These are phyloP conservation scores for Protophormia terraenovae DNA, from an alignment of 2,888 invertebrate species.

Conservation along the genomic window DNA sequence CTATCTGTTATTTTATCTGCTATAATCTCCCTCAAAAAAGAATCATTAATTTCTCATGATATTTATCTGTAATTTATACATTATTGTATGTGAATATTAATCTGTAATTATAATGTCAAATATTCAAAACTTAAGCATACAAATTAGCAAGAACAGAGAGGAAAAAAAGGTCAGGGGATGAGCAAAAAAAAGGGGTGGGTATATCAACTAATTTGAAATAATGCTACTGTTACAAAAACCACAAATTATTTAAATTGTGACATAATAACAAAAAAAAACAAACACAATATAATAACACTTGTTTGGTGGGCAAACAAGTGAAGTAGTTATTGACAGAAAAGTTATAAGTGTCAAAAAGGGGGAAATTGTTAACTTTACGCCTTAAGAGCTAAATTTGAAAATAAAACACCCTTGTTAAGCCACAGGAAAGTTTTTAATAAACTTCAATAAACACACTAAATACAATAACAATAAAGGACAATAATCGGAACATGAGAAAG, in stretches of 20 bases:
- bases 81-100: slow-evolving; percentile 42
- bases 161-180: background rate
- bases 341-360: slow-evolving; percentile 60
- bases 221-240: slow-evolving; percentile 42
- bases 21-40: background rate
- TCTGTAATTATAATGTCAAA: slow-evolving; percentile 55
- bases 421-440: slow-evolving; percentile 42
- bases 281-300: slow-evolving; percentile 39
- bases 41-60: slow-evolving; percentile 7
- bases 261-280: slow-evolving; percentile 50
- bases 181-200: background rate
- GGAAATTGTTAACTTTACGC: slow-evolving; percentile 64
- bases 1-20: background rate
- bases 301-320: slow-evolving; percentile 15
- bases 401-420: slow-evolving; percentile 20
- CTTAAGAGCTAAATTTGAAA: slow-evolving; percentile 45
- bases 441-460: slow-evolving; percentile 43
- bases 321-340: background rate
- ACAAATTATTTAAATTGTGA: slow-evolving; percentile 67
- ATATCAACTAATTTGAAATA: slow-evolving; percentile 13
- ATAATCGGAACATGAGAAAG: background rate
- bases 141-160: slow-evolving; percentile 19
- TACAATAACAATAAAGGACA: background rate
- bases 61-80: slow-evolving; percentile 49
- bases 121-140: slow-evolving; percentile 35